Percentiles rank a stretch among this genome's conserved stretches.
Conservation (phyloP, 30 jellyfish, hydroid and myxozoan species). For the Aurelia aurita region DNA sequence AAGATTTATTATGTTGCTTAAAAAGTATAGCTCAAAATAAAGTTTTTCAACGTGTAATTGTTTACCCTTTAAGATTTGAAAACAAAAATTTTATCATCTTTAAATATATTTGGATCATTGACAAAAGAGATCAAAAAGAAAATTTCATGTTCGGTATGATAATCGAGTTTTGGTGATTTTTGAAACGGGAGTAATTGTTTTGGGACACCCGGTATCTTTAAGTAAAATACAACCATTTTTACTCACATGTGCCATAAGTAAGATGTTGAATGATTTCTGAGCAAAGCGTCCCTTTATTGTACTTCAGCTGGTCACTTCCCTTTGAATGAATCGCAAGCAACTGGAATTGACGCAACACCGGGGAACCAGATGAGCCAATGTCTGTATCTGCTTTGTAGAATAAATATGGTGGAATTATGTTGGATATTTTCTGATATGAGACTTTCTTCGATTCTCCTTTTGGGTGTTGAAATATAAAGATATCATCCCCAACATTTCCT, state of each 20-base stretch:
- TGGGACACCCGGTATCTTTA: neutral
- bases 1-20: too few relatives aligned
- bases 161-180: too few relatives aligned
- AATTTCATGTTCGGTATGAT: too few relatives aligned
- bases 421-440: slow-evolving; percentile 83
- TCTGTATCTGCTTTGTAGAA: slow-evolving; percentile 97
- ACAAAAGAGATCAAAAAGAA: too few relatives aligned
- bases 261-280: slow-evolving; percentile 81
- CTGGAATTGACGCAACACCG: slow-evolving; percentile 75
- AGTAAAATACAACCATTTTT: neutral
- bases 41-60: too few relatives aligned
- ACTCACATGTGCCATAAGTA: slow-evolving; percentile 86
- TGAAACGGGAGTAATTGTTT: too few relatives aligned
- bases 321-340: slow-evolving; percentile 89
- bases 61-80: too few relatives aligned
- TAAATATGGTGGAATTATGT: slow-evolving; percentile 72
- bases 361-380: slow-evolving; percentile 97
- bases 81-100: too few relatives aligned
- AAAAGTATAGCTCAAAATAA: too few relatives aligned
- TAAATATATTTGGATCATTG: too few relatives aligned
- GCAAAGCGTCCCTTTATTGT: slow-evolving; percentile 94
- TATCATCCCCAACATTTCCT: slow-evolving; percentile 73
- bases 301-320: slow-evolving; percentile 82
- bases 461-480: slow-evolving; percentile 95
- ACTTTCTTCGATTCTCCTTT: slow-evolving; percentile 86